Evolutionary conservation across 2,113 vertebrate species (phyloP), one percentile per base, ranked within the genome.

Genomic region (Procapra przewalskii): DNA sequence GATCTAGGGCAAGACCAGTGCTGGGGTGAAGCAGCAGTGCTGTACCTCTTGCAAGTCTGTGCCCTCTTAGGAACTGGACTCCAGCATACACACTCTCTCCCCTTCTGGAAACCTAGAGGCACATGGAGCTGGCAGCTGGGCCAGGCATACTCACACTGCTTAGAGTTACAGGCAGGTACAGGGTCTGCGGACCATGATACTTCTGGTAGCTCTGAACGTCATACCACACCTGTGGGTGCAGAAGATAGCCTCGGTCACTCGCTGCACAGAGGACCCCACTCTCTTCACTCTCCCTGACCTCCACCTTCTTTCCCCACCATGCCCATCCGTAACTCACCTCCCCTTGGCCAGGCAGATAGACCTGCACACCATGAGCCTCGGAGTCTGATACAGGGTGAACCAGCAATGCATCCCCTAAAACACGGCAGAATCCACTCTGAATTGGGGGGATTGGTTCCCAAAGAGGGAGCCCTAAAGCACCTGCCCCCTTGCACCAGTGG

Each of bases 381-480:
- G 99, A 98, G 17, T 99, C 99, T 13, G 99, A 99, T 7, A 99
- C 99, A 1, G 99, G 99, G 85, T 99, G 99, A 83, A 99, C 99
- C 97, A 99, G 97, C 92, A 99, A 94, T 3, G 99, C 99, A 90
- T 98, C 98, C 14, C 99, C 99, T 99, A 96, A 40, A 96, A 97
- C 84, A 97, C 1, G 83, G 17, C 36, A 87, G 60, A 93, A 88
- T 75, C 82, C 71, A 48, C 36, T 62, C n/a, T 45, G 12, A 95
- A 50, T 7, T 31, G 27, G 77, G 83, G 84, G 31, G 29, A 57
- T 43, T 27, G 8, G 64, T 33, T 88, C 43, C 81, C 91, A 90
- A 54, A 60, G 36, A 85, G 40, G 57, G n/a, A 95, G 7, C 50
- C 55, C 29, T 57, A 27, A 48, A 79, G n/a, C 7, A 3, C 67